Percentiles rank a stretch among this genome's conserved stretches.
Conservation (phyloP, 2,113 vertebrate genomes). For the Rattus rattus region DNA sequence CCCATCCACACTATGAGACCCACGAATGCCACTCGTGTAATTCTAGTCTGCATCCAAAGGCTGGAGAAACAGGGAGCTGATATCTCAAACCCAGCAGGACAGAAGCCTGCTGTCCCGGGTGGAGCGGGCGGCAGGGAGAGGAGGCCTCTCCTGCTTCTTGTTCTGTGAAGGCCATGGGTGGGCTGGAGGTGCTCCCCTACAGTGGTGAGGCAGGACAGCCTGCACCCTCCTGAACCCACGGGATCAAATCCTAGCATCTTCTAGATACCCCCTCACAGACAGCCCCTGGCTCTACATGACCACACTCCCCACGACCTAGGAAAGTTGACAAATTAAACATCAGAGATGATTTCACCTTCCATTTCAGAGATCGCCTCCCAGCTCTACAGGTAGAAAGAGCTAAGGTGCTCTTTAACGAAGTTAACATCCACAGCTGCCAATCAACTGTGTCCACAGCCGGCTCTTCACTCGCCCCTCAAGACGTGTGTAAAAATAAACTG, state of each 20-base stretch:
- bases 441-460: not conserved
- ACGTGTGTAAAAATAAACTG: conserved; percentile 16
- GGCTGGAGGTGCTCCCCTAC: not conserved
- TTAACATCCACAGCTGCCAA: not conserved
- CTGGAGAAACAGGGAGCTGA: not conserved
- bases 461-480: not conserved
- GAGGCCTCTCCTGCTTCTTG: not conserved
- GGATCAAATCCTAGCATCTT: not conserved
- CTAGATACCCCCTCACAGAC: not conserved
- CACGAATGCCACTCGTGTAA: not conserved
- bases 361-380: not conserved
- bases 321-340: not conserved
- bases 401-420: not conserved
- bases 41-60: not conserved
- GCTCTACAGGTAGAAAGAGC: not conserved
- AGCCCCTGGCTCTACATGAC: too few species aligned
- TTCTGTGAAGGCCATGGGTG: not conserved
- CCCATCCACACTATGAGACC: not conserved
- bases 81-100: not conserved
- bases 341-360: not conserved
- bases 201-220: not conserved
- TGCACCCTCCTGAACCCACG: not conserved
- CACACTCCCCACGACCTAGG: not conserved
- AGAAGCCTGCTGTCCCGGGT: not conserved
- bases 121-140: not conserved